These are phyloP conservation scores for Rhopalosiphum padi DNA, from an alignment of 1,140 invertebrate species.

Conservation along the genomic window DNA sequence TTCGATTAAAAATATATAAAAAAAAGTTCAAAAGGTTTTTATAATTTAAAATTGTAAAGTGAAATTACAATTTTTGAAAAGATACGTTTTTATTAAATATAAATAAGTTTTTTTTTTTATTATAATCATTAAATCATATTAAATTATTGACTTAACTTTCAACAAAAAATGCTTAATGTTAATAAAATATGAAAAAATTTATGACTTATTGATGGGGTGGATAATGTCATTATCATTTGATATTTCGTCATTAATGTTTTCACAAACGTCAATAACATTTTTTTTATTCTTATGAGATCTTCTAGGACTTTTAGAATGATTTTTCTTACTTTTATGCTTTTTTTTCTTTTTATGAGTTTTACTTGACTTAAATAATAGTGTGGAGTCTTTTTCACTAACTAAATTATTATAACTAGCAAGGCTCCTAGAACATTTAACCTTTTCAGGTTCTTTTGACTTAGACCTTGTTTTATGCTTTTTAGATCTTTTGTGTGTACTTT, in stretches of 20 bases:
- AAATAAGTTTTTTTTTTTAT: not conserved
- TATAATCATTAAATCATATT: not conserved
- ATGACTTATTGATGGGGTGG: not conserved
- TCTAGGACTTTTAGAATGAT: conserved; percentile 27
- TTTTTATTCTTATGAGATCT: not conserved
- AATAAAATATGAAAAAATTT: not conserved
- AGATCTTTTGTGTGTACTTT: not conserved
- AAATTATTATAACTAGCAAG: not conserved
- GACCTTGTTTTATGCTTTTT: not conserved
- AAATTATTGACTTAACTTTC: not conserved
- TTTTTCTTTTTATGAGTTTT: conserved; percentile 21
- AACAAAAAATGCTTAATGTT: not conserved
- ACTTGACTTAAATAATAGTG: not conserved
- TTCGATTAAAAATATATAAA: too few relatives aligned
- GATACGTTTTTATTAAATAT: not conserved
- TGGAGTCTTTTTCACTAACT: not conserved
- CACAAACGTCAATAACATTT: not conserved
- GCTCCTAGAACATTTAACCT: conserved; percentile 3
- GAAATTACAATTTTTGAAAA: not conserved
- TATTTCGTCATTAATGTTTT: not conserved
- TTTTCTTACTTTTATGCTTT: conserved; percentile 43
- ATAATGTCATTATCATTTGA: not conserved
- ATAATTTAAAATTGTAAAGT: not conserved
- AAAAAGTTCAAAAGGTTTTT: not conserved
- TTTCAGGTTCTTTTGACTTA: conserved; percentile 4